These are phyloP conservation scores for Neostethus bicornis DNA, from an alignment of 2,797 vertebrate genomes.

Conservation along the genomic window DNA sequence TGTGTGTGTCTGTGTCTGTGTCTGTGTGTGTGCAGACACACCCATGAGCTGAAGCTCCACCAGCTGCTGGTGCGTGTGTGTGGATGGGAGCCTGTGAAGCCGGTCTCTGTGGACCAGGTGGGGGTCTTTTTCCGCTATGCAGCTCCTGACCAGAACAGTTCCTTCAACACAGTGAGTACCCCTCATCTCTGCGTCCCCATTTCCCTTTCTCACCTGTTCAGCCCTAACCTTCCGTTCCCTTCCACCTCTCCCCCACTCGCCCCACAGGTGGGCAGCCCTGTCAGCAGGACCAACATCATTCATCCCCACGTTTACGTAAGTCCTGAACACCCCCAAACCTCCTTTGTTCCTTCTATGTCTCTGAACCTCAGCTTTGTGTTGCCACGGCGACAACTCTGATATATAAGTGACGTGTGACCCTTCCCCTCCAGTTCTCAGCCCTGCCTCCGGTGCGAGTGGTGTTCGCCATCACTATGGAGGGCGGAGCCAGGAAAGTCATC, in stretches of 20 bases:
- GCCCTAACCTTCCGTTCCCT: neutral
- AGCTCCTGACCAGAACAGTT: conserved; percentile 91
- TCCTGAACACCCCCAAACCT: neutral
- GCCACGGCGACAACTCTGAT: no score
- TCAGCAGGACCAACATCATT: conserved; percentile 96
- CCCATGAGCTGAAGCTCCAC: conserved; percentile 95
- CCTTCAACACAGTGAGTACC: conserved; percentile 87
- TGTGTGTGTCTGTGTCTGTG: no score
- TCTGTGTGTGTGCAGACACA: conserved; percentile 82
- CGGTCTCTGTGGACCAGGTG: conserved; percentile 97
- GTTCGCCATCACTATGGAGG: conserved; percentile 96
- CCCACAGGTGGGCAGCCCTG: conserved; percentile 92
- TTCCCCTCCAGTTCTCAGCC: conserved; percentile 90
- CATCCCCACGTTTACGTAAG: conserved; percentile 96
- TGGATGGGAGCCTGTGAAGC: conserved; percentile 97
- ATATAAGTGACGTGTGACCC: no score
- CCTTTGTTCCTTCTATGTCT: no score
- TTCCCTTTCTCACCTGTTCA: no score
- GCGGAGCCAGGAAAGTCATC: conserved; percentile 94
- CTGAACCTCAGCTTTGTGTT: no score
- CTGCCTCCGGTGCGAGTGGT: conserved; percentile 96
- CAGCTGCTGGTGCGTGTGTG: conserved; percentile 94
- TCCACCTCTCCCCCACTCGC: neutral
- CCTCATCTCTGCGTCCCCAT: no score
- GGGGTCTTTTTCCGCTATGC: conserved; percentile 96